Conservation (phyloP, 1,140 invertebrate genomes). For the Drosophila watanabei region DNA sequence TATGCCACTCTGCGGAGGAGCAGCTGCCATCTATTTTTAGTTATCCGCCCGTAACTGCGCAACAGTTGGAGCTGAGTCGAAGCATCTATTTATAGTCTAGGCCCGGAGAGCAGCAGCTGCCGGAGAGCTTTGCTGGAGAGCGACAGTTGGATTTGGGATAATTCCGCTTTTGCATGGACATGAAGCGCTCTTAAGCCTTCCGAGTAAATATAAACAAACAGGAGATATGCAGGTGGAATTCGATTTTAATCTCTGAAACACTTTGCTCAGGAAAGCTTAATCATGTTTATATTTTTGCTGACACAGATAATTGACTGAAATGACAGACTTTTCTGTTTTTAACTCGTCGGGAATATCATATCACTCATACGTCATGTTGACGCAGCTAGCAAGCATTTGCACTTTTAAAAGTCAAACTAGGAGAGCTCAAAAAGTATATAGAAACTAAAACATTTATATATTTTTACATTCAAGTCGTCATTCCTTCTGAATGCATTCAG, state of each 20-base stretch:
- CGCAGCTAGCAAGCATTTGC: neutral
- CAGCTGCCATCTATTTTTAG: slow-evolving; percentile 72
- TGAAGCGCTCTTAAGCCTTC: slow-evolving; percentile 3
- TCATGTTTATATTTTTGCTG: neutral
- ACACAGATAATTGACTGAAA: slow-evolving; percentile 1
- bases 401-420: neutral
- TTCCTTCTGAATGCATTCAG: neutral
- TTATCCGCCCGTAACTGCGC: slow-evolving; percentile 22
- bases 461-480: neutral
- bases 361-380: slow-evolving; percentile 4
- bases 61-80: slow-evolving; percentile 59
- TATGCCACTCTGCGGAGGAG: slow-evolving; percentile 29
- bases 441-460: neutral
- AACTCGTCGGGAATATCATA: neutral
- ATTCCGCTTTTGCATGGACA: slow-evolving; percentile 27
- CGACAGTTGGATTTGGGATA: slow-evolving; percentile 1
- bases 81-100: slow-evolving; percentile 75
- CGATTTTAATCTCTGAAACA: slow-evolving; percentile 1
- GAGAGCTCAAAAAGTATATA: neutral
- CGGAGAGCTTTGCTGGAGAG: slow-evolving; percentile 36
- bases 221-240: neutral
- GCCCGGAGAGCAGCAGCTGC: slow-evolving; percentile 19
- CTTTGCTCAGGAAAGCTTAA: neutral
- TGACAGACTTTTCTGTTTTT: neutral
- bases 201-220: slow-evolving; percentile 11